These are phyloP conservation scores for Heteractis magnifica DNA, from an alignment of 92 coral and sea anemone species.

Conservation along the genomic window DNA sequence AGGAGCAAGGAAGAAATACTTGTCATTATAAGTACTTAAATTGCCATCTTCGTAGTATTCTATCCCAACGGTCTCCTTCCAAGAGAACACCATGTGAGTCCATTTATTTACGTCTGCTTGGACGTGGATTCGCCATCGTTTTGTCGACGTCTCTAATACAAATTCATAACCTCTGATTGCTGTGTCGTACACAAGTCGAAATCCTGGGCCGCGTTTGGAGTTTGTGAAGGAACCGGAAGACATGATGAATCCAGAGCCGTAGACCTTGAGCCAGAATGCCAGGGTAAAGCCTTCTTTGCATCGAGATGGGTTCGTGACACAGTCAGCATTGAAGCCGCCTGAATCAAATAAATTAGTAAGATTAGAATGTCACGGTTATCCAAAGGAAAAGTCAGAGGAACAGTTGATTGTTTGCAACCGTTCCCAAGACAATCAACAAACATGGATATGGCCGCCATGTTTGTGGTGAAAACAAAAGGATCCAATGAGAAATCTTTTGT, in stretches of 20 bases:
- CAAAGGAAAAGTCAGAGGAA: no score
- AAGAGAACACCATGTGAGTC: slow-evolving; percentile 88
- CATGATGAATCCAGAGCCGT: slow-evolving; percentile 76
- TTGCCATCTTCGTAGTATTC: slow-evolving; percentile 78
- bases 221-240: slow-evolving; percentile 92
- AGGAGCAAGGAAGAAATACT: slow-evolving; percentile 35
- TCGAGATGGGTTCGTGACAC: slow-evolving; percentile 81
- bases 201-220: slow-evolving; percentile 89
- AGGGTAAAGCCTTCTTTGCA: slow-evolving; percentile 85
- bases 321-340: slow-evolving; percentile 91
- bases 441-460: no score
- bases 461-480: no score
- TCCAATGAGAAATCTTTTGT: no score
- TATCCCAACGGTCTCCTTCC: slow-evolving; percentile 63
- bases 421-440: no score
- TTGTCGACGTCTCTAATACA: slow-evolving; percentile 61
- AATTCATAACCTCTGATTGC: slow-evolving; percentile 63
- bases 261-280: slow-evolving; percentile 87
- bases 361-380: no score
- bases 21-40: slow-evolving; percentile 45
- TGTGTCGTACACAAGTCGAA: slow-evolving; percentile 69
- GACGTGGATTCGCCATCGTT: slow-evolving; percentile 67
- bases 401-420: no score
- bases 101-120: slow-evolving; percentile 64
- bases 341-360: slow-evolving; percentile 3